Evolutionary conservation across 2,888 invertebrate genomes (phyloP), one percentile per base, ranked within the genome.

Genomic region (Cryptocephalus primarius): DNA sequence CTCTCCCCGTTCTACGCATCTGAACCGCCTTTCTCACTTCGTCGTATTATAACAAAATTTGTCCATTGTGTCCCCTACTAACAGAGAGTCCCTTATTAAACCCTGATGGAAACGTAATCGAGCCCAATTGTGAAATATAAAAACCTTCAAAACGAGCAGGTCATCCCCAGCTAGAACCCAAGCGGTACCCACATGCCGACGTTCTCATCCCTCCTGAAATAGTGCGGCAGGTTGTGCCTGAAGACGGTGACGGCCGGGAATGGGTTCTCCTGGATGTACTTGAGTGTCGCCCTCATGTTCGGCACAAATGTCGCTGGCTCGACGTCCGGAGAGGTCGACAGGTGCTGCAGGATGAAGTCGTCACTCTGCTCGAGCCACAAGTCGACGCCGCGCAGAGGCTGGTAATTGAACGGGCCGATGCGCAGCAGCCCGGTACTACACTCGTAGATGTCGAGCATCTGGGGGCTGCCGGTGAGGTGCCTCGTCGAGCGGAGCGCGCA

Each of bases 241-340:
- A 95, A 95, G 63, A 95, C 88, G 32, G 93, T 92, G 55, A 92
- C 87, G 42, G 90, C 87, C 55, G 94, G 94, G 72, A 93, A 91
- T 61, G 92, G 94, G 72, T 94, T 89, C 63, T 93, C 89, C 72
- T 91, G 88, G 62, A 95, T 92, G 68, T 91, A 92, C 69, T 88
- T 88, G 54, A 95, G 75, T 9, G 92, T 87, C 48, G 86, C 81
- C 59, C 92, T 81, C 46, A 89, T 83, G 74, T 89, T 82, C 61
- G 83, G 82, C 36, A 90, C 91, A 68, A 92, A 93, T 71, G 91
- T 87, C 48, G 90, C 88, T 48, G 88, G 85, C 66, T 95, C 94
- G 1, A 91, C 91, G 57, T 88, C 88, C 0, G 94, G 94, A 44
- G 91, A 85, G 47, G 93, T 91, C 55, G 92, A 92, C 53, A 94